Conservation (phyloP, 1,140 invertebrate genomes). For the Cotesia chilonis region DNA sequence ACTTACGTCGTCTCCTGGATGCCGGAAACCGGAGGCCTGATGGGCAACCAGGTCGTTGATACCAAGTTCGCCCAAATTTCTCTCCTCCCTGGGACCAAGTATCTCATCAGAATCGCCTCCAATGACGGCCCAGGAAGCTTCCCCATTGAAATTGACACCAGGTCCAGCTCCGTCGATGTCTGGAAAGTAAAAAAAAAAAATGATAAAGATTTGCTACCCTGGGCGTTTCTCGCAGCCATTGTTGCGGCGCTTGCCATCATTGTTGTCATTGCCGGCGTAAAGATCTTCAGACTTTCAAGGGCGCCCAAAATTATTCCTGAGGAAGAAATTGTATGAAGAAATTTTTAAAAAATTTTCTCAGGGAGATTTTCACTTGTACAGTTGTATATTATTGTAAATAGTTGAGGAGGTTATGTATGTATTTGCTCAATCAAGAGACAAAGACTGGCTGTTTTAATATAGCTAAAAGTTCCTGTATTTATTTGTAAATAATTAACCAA, state of each 20-base stretch:
- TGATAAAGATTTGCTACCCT: conserved; percentile 43
- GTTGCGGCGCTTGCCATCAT: conserved; percentile 39
- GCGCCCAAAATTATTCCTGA: conserved; percentile 41
- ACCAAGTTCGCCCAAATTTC: conserved; percentile 59
- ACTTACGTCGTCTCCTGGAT: conserved; percentile 62
- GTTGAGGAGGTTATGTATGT: background rate
- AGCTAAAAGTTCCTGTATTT: conserved; percentile 54
- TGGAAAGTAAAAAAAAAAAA: conserved; percentile 48
- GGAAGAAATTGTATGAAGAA: conserved; percentile 35
- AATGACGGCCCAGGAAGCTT: conserved; percentile 62
- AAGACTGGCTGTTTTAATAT: conserved; percentile 17
- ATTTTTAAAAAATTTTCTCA: background rate
- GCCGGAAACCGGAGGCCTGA: conserved; percentile 58
- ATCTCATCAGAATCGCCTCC: conserved; percentile 58
- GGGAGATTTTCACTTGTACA: background rate
- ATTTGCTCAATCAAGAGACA: conserved; percentile 28
- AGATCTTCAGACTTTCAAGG: conserved; percentile 41
- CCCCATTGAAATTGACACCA: conserved; percentile 60
- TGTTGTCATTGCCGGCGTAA: conserved; percentile 36
- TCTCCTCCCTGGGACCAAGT: conserved; percentile 57
- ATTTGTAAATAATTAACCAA: conserved; percentile 60
- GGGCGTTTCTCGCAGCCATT: conserved; percentile 46
- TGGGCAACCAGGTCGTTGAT: conserved; percentile 62
- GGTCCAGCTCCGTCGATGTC: conserved; percentile 47
- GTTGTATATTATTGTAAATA: background rate